Conservation (phyloP, 92 coral and sea anemone species). For the Phenganax stokvisi region DNA sequence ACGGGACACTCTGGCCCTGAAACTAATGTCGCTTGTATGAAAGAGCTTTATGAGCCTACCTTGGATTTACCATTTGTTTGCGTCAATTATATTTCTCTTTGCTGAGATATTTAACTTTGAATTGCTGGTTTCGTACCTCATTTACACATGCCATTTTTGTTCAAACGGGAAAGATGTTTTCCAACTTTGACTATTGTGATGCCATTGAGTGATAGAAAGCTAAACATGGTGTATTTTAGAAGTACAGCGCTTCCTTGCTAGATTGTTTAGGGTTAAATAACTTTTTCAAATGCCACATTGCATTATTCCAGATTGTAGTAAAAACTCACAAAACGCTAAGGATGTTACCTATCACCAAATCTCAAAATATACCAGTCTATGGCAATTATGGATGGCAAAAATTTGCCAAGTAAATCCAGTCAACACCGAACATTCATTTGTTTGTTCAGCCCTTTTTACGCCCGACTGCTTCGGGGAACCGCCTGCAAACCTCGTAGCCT, state of each 20-base stretch:
- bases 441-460: conserved; percentile 28
- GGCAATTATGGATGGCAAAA: conserved; percentile 10
- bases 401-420: conserved; percentile 19
- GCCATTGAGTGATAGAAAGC: background rate
- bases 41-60: background rate
- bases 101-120: background rate
- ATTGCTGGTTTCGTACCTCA: background rate
- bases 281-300: conserved; percentile 23
- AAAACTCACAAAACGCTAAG: background rate
- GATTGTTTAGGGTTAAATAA: background rate
- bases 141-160: background rate
- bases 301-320: conserved; percentile 20
- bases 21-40: background rate
- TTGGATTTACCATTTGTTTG: background rate
- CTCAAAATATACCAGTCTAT: conserved; percentile 8
- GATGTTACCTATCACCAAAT: conserved; percentile 5
- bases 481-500: conserved; percentile 9
- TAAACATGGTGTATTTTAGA: background rate
- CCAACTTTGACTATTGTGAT: background rate
- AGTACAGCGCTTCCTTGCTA: background rate
- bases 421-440: conserved; percentile 5
- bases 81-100: background rate
- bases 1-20: background rate
- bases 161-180: background rate
- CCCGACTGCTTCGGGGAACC: conserved; percentile 23